Base-by-base conservation (phyloP, 2,113 vertebrate species). In the Nycticorax nycticorax region DNA sequence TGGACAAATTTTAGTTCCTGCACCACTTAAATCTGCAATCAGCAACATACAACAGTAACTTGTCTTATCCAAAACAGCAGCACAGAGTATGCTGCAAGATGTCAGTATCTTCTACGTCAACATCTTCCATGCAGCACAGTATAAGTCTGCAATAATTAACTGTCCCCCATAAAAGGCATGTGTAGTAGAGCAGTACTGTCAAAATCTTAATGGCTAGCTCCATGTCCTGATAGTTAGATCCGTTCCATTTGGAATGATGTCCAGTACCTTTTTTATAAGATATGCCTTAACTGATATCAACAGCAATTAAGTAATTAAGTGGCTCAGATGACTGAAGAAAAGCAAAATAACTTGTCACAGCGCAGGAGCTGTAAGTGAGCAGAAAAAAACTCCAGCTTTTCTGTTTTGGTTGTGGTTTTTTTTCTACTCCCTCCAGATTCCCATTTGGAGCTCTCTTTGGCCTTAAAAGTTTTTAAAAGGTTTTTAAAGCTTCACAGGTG, bases 351-450 rank as follows among this genome's bases (percentile, higher is more conserved):
- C 12, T 15, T 80, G 39, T 73, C 47, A 67, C 73, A 83, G 3
- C 39, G 74, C 14, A 81, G 18, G 39, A 80, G 39, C 32, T 72
- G 16, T 67, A 63, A 60, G 45, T 10, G 16, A 76, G 18, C 9
- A 74, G n/a, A 39, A 83, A 69, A 80, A 73, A 12, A 0, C 8
- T 27, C 57, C 57, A 64, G 48, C 14, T 83, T 64, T 84, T 75
- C 22, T 33, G 12, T 4, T 48, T 48, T 48, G 20, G 30, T 15
- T 52, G 21, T 4, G 2, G 22, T 32, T 16, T 10, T 16, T 22
- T 37, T 7, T 1, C 2, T 12, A 5, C 39, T 9, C 14, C 3
- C 5, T 9, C 2, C 21, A 39, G 10, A 8, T 69, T 62, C 19
- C n/a, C 5, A 1, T 53, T 57, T 67, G 60, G 17, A 85, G 15